These are phyloP conservation scores for Solenodon paradoxus DNA, from an alignment of 2,113 vertebrate species.

Conservation along the genomic window DNA sequence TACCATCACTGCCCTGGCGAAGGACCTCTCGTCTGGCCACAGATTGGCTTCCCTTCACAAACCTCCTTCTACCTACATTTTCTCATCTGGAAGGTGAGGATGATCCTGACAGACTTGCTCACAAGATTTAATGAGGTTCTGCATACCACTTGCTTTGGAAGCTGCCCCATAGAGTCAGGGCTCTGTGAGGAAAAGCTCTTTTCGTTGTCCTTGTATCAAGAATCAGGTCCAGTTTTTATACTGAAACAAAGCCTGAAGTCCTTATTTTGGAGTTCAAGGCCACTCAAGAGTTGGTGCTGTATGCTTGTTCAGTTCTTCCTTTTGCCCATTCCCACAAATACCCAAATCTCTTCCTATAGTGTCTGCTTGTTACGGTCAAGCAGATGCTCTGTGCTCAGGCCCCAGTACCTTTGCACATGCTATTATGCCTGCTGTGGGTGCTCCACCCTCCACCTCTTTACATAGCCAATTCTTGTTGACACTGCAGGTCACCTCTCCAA, in stretches of 20 bases:
- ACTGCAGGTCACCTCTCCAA: background rate
- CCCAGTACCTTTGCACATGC: background rate
- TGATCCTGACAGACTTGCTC: background rate
- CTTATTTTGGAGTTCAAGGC: background rate
- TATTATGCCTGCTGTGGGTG: too few species aligned
- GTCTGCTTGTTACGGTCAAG: background rate
- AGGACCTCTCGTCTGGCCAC: too few species aligned
- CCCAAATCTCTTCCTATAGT: background rate
- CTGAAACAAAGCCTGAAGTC: background rate
- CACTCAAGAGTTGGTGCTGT: background rate
- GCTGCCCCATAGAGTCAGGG: background rate
- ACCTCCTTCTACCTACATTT: background rate
- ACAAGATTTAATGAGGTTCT: background rate
- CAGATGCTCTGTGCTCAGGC: background rate
- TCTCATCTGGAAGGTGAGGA: background rate
- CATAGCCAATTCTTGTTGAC: background rate
- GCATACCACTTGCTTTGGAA: rapidly evolving
- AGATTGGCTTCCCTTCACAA: background rate
- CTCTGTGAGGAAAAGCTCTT: background rate
- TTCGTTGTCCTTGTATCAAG: background rate
- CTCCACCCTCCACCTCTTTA: too few species aligned
- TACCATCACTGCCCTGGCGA: too few species aligned
- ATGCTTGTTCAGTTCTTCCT: background rate
- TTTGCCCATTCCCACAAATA: background rate
- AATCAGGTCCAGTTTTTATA: background rate